Evolutionary conservation across 1,140 invertebrate species (phyloP).

Genomic region (Cydia amplana): DNA sequence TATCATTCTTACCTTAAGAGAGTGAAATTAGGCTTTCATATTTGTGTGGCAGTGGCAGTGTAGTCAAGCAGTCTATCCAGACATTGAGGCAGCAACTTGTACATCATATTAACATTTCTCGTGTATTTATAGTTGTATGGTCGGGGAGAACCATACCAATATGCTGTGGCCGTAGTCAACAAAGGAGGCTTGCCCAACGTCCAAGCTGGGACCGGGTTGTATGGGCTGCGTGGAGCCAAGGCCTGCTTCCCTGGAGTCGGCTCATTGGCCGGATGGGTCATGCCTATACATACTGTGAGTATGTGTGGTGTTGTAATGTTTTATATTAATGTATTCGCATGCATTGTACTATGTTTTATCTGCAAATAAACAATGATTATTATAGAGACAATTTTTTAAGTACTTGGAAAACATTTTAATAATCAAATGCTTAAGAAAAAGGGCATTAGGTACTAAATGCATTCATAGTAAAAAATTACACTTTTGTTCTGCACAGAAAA

Average conservation of each 20-base stretch:
- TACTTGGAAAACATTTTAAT: neutral
- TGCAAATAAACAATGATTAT: too few species aligned
- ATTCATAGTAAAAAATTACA: too few species aligned
- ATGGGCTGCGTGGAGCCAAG: slow-evolving; percentile 86
- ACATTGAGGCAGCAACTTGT: too few species aligned
- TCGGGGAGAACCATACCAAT: slow-evolving; percentile 83
- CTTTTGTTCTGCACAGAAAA: neutral
- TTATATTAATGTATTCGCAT: too few species aligned
- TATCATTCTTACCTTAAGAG: too few species aligned
- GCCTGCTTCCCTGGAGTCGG: slow-evolving; percentile 96
- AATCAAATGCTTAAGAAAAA: slow-evolving; percentile 28
- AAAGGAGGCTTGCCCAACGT: slow-evolving; percentile 83
- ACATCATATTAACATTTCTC: too few species aligned
- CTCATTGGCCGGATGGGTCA: slow-evolving; percentile 94
- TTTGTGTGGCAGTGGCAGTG: too few species aligned
- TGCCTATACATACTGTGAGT: slow-evolving; percentile 90
- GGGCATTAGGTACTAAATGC: too few species aligned
- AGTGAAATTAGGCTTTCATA: too few species aligned
- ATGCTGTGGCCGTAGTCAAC: slow-evolving; percentile 92
- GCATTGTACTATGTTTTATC: too few species aligned
- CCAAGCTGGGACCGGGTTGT: slow-evolving; percentile 76
- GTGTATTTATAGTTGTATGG: slow-evolving; percentile 54
- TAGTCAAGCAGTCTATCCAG: too few species aligned
- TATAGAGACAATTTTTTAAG: neutral
- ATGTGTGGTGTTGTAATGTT: too few species aligned